Evolutionary conservation across 1,140 invertebrate species (phyloP).

Genomic region (Euura lappo): DNA sequence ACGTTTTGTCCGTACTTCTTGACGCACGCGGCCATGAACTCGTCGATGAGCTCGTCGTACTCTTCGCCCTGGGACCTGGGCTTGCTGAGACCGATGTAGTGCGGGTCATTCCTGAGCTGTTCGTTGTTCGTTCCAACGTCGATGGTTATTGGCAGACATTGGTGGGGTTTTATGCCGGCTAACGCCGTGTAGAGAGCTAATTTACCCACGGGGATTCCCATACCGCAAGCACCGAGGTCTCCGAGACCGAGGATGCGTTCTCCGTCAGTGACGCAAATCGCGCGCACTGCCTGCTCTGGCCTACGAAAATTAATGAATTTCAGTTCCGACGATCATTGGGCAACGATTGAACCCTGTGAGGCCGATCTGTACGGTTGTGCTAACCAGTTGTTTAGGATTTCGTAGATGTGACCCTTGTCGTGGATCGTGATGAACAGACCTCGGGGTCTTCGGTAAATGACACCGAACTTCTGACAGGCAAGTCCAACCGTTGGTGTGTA

Average conservation of each 20-base stretch:
- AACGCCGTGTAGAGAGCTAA: constrained; percentile 91
- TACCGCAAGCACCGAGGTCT: constrained; percentile 92
- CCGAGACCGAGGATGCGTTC: constrained; percentile 94
- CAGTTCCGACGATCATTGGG: too few species aligned
- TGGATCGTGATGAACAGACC: constrained; percentile 97
- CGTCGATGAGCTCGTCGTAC: constrained; percentile 94
- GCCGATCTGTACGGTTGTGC: constrained; percentile 16
- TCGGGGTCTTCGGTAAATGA: constrained; percentile 91
- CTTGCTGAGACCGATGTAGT: constrained; percentile 94
- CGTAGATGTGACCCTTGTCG: constrained; percentile 92
- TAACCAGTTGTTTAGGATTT: constrained; percentile 88
- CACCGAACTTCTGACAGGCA: constrained; percentile 96
- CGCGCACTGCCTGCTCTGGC: constrained; percentile 91
- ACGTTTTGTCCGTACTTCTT: constrained; percentile 90
- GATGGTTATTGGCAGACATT: constrained; percentile 89
- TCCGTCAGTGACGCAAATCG: constrained; percentile 94
- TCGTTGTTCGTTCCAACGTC: constrained; percentile 94
- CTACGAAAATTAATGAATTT: constrained; percentile 58
- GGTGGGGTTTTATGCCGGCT: constrained; percentile 91
- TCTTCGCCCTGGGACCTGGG: constrained; percentile 82
- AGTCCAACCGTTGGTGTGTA: constrained; percentile 98
- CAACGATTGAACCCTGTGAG: too few species aligned
- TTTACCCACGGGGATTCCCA: constrained; percentile 97
- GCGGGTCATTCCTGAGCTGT: constrained; percentile 87
- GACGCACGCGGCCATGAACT: constrained; percentile 97